These are phyloP conservation scores for Loriculus beryllinus DNA, from an alignment of 2,797 vertebrate species.

Conservation along the genomic window DNA sequence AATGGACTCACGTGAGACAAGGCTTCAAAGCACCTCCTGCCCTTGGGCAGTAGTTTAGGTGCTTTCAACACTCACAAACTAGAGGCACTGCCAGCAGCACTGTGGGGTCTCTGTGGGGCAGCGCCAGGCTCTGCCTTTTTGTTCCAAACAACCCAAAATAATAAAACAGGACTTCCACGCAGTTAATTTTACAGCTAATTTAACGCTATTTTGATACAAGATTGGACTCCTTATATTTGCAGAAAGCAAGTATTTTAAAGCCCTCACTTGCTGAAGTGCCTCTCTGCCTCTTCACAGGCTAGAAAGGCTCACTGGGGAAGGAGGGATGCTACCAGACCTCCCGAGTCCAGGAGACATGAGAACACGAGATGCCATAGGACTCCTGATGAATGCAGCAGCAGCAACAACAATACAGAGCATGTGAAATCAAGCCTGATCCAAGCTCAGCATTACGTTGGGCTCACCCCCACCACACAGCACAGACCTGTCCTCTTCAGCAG, in stretches of 20 bases:
- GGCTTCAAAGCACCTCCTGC: background rate
- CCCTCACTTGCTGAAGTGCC: background rate
- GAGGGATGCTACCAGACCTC: background rate
- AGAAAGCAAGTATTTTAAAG: background rate
- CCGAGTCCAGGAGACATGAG: background rate
- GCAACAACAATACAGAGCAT: background rate
- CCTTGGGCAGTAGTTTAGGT: background rate
- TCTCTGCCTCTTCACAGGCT: background rate
- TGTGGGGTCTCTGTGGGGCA: background rate
- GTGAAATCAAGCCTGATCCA: background rate
- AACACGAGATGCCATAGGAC: background rate
- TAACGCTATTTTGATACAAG: background rate
- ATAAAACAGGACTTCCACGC: background rate
- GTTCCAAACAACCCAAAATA: background rate
- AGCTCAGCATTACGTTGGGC: background rate
- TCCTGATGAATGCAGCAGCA: background rate
- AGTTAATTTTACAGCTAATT: background rate
- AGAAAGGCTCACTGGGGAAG: background rate
- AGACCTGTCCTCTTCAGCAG: background rate
- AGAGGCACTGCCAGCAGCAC: background rate
- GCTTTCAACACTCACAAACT: background rate
- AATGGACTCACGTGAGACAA: background rate
- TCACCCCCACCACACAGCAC: accelerated
- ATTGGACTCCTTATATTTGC: background rate
- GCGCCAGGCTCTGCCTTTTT: background rate